Conservation (phyloP, 2,888 invertebrate species). For the Ophonus ardosiacus region DNA sequence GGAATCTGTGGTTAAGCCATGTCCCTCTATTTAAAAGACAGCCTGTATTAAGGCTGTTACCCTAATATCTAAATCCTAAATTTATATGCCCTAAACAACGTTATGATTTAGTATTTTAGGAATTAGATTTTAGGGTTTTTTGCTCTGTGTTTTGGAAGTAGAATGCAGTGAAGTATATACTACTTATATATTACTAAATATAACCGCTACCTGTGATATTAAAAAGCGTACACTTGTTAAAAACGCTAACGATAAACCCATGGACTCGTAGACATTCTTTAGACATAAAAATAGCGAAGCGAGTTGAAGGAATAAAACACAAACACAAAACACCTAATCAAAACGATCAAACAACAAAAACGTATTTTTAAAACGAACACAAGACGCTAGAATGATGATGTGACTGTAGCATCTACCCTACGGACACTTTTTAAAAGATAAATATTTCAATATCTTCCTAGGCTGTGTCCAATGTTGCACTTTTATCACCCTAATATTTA, state of each 20-base stretch:
- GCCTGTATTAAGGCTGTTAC: too few relatives aligned
- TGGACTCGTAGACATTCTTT: neutral
- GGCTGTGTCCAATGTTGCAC: too few relatives aligned
- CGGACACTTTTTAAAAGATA: too few relatives aligned
- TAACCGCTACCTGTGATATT: slow-evolving; percentile 53
- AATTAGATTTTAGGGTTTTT: too few relatives aligned
- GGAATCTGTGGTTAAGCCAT: too few relatives aligned
- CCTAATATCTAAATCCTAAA: too few relatives aligned
- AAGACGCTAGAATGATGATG: neutral
- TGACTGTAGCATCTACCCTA: too few relatives aligned
- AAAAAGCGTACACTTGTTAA: slow-evolving; percentile 76
- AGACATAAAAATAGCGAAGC: neutral
- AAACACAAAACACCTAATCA: neutral
- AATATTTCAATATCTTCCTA: too few relatives aligned
- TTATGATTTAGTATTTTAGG: too few relatives aligned
- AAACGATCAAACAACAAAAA: neutral
- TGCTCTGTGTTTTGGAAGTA: neutral
- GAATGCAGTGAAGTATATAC: neutral
- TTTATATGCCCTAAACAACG: too few relatives aligned
- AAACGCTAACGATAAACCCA: slow-evolving; percentile 70
- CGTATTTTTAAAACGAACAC: neutral
- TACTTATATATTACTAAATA: neutral
- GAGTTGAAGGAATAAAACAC: neutral
- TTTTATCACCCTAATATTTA: too few relatives aligned
- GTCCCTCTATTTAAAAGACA: too few relatives aligned